Conservation (phyloP, 2,113 vertebrate genomes). For the Hymenochirus boettgeri region DNA sequence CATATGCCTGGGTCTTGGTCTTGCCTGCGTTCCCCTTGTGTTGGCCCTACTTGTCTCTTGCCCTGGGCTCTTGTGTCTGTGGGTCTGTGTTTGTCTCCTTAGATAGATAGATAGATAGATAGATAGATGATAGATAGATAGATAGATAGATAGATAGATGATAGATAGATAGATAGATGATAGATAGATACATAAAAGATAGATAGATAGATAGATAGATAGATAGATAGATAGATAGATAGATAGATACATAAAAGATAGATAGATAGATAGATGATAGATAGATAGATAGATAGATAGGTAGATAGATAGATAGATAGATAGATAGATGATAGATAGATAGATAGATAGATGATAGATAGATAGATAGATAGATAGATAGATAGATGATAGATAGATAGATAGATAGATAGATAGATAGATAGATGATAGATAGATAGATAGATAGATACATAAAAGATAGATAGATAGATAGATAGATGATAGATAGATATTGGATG, state of each 20-base stretch:
- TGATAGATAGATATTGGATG: background rate
- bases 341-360: background rate
- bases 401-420: slow-evolving; percentile 1
- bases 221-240: slow-evolving; percentile 26
- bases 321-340: background rate
- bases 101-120: background rate
- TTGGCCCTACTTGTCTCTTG: too few species aligned
- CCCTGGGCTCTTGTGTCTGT: too few species aligned
- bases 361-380: slow-evolving; percentile 1
- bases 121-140: slow-evolving; percentile 5
- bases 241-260: slow-evolving; percentile 5
- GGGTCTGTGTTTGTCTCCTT: too few species aligned
- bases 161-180: background rate
- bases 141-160: background rate
- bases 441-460: slow-evolving; percentile 3
- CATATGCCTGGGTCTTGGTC: too few species aligned
- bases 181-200: slow-evolving; percentile 5
- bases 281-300: background rate
- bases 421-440: slow-evolving; percentile 11
- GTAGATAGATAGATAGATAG: background rate
- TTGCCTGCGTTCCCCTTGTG: too few species aligned
- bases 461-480: background rate
- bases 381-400: slow-evolving; percentile 1
- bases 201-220: background rate
- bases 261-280: slow-evolving; percentile 2